A percentile compares a stretch with the other conserved stretches of the same genome.
phyloP scores from a whole-genome alignment of 1,140 invertebrate genomes.

The Eueides isabella region DNA sequence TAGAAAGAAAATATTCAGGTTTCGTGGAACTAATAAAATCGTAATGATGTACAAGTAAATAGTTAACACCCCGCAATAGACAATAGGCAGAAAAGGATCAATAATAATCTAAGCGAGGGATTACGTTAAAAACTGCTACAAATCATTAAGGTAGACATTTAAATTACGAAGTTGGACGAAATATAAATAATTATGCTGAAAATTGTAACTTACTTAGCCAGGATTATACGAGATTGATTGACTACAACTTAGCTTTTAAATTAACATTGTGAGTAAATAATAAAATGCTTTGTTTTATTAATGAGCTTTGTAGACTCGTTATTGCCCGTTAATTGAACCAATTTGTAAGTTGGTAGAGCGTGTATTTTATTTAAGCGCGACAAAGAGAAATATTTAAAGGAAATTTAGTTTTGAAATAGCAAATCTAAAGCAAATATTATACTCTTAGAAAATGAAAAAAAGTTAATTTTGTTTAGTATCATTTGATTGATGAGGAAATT shows the following conservation, averaged over 20 bases:
- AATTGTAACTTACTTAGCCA: slow-evolving; percentile 21
- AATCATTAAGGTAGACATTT: slow-evolving; percentile 52
- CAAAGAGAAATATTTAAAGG: slow-evolving; percentile 17
- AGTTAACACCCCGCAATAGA: background rate
- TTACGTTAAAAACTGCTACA: slow-evolving; percentile 55
- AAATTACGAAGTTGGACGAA: slow-evolving; percentile 10
- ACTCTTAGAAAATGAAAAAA: no score
- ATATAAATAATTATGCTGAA: slow-evolving; percentile 19
- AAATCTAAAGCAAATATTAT: slow-evolving; percentile 2
- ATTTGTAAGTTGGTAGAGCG: slow-evolving; percentile 29
- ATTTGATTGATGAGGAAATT: no score
- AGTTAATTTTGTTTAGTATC: no score
- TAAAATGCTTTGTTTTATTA: slow-evolving; percentile 35
- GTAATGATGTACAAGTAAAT: background rate
- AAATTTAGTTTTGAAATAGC: slow-evolving; percentile 11
- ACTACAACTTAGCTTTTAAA: slow-evolving; percentile 25
- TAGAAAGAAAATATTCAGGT: background rate
- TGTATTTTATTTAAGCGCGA: slow-evolving; percentile 23
- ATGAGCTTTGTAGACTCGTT: slow-evolving; percentile 29
- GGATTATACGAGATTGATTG: slow-evolving; percentile 23
- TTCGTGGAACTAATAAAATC: background rate
- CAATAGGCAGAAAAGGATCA: background rate
- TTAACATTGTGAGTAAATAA: slow-evolving; percentile 19
- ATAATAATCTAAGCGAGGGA: slow-evolving; percentile 47
- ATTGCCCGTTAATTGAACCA: slow-evolving; percentile 35